These are phyloP conservation scores for Ursus arctos DNA, from an alignment of 2,113 vertebrate species.

Conservation along the genomic window DNA sequence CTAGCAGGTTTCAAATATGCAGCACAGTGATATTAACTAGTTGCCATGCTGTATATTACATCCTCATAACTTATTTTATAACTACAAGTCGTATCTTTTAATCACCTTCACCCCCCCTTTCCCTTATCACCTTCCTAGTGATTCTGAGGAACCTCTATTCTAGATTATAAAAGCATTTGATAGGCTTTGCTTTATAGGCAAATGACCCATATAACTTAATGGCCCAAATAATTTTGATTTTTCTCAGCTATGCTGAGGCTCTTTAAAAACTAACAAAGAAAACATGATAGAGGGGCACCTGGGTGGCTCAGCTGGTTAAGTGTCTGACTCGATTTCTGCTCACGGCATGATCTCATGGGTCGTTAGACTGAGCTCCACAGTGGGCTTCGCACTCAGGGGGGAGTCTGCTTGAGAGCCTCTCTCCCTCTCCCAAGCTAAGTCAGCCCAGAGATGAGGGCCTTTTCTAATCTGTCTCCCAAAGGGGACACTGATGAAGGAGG, in stretches of 20 bases:
- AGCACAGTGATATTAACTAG: background rate
- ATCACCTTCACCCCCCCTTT: background rate
- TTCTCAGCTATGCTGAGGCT: background rate
- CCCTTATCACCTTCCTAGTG: background rate
- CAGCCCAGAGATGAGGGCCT: background rate
- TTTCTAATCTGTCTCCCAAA: background rate
- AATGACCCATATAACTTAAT: background rate
- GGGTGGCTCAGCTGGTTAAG: background rate
- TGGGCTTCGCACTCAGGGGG: background rate
- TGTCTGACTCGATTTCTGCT: background rate
- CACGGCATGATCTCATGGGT: background rate
- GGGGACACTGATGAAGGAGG: background rate
- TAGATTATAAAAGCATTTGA: background rate
- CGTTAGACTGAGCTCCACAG: background rate
- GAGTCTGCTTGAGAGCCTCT: background rate
- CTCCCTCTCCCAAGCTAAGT: background rate
- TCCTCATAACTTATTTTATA: background rate
- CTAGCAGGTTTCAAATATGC: background rate
- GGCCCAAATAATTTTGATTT: background rate
- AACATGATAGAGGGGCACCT: background rate
- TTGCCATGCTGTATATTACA: background rate
- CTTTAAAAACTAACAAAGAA: slow-evolving; percentile 27
- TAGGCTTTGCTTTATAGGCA: background rate
- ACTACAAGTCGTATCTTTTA: background rate
- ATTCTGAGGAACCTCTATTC: background rate